phyloP scores from a whole-genome alignment of 2,888 invertebrate species.

The Helobdella robusta region DNA sequence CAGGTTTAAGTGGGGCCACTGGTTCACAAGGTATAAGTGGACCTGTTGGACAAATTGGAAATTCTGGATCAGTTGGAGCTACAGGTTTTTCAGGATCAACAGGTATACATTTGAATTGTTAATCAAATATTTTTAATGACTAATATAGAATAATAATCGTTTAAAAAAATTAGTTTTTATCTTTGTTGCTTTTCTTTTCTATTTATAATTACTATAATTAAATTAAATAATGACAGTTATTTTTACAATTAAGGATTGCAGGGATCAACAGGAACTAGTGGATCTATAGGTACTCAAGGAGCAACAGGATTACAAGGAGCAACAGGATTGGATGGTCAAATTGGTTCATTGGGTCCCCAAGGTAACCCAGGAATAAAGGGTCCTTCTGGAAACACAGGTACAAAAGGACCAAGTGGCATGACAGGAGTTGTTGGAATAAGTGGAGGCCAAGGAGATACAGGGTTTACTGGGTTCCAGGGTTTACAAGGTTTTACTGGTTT shows the following conservation, averaged over 20 bases:
- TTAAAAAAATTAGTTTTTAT: too few relatives aligned
- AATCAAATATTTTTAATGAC: too few relatives aligned
- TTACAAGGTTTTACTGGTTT: constrained; percentile 11
- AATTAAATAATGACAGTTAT: too few relatives aligned
- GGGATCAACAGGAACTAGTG: constrained; percentile 22
- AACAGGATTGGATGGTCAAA: background rate
- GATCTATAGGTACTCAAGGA: constrained; percentile 24
- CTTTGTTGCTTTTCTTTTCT: too few relatives aligned
- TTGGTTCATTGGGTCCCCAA: background rate
- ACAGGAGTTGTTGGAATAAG: constrained; percentile 16
- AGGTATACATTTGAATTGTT: too few relatives aligned
- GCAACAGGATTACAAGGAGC: constrained; percentile 18
- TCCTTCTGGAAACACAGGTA: too few relatives aligned
- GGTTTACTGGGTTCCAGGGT: constrained; percentile 15
- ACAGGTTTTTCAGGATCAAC: constrained; percentile 22
- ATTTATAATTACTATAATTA: too few relatives aligned
- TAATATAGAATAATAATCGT: too few relatives aligned
- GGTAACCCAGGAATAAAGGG: constrained; percentile 4
- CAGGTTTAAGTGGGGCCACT: background rate
- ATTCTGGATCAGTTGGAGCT: constrained; percentile 26
- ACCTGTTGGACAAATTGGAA: constrained; percentile 31
- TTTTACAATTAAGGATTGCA: too few relatives aligned
- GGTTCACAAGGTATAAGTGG: background rate
- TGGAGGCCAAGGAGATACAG: constrained; percentile 22
- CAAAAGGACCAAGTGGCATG: too few relatives aligned